Base-by-base conservation (phyloP, 2,888 invertebrate genomes). In the Pomacea canaliculata region DNA sequence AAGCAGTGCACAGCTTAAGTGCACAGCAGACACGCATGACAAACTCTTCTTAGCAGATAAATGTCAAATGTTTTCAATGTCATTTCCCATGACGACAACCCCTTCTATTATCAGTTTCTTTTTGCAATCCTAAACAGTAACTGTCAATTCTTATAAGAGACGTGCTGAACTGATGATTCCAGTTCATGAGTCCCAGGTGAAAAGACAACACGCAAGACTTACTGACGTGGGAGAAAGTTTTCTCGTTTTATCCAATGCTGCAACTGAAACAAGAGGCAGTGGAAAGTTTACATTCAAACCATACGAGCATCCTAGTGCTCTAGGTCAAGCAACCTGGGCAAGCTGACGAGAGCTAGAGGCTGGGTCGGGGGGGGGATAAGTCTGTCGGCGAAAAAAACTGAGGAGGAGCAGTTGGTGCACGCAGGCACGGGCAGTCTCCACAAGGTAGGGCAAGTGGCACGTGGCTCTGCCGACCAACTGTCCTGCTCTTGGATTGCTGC, bases 111-210 rank as follows among this genome's bases (percentile, higher is more conserved):
- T 63, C 23, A 63, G 27, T 56, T 56, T 56, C 51, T 56, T 56
- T 37, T 56, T 56, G 51, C 51, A 56, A 56, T 56, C 12, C 16
- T 56, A 13, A 56, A 56, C 51, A 27, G 66, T 66, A 51, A 73
- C 7, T 72, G 65, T 72, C 51, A 65, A 65, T 60, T 73, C 59
- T 67, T 68, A 59, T 66, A 69, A 23, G 74, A 74, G 74, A 74
- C 69, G 68, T 60, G 74, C 68, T 69, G 74, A 74, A 74, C 74
- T 74, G 74, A 68, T 56, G 23, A 49, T 59, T 49, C 60, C 69
- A 74, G 74, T 74, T 74, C 74, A 74, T 59, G n/a, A 37, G 74
- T 74, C 74, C 74, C 74, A 69, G 74, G 19, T 59, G 74, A 69
- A 49, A 62, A n/a, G 63, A 74, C 69, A 69, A 60, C 62, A 62